Conservation (phyloP, 2,113 vertebrate genomes). For the Sminthopsis crassicaudata region DNA sequence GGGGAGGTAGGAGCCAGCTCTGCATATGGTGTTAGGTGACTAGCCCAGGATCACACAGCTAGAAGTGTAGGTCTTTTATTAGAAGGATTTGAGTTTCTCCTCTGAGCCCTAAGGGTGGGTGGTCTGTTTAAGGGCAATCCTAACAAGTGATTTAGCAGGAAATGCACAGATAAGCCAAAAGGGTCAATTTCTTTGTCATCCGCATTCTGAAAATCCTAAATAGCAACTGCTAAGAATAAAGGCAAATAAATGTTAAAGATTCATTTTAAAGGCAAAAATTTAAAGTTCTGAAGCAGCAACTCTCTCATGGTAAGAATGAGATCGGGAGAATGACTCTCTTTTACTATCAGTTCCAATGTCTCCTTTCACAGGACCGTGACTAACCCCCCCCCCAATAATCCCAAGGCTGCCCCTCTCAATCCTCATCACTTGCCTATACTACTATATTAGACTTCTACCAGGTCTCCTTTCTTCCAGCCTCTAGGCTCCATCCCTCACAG, state of each 20-base stretch:
- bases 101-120: conserved; percentile 64
- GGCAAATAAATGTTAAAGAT: conserved; percentile 47
- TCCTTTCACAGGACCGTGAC: neutral
- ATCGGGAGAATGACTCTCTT: neutral
- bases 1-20: too few species aligned
- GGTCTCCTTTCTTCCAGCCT: neutral
- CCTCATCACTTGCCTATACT: neutral
- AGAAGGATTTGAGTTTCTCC: conserved; percentile 75
- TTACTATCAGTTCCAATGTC: neutral
- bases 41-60: too few species aligned
- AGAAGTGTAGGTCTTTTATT: conserved; percentile 66
- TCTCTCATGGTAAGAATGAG: neutral
- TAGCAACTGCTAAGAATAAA: conserved; percentile 70
- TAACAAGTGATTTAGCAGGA: conserved; percentile 63
- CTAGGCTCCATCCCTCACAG: neutral
- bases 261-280: conserved; percentile 45
- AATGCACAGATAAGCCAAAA: conserved; percentile 66
- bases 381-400: neutral
- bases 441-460: neutral
- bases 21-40: too few species aligned
- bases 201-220: conserved; percentile 76
- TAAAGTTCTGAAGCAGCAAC: conserved; percentile 30
- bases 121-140: conserved; percentile 73
- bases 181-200: conserved; percentile 67
- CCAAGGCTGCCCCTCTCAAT: neutral